Evolutionary conservation across 2,113 vertebrate species (phyloP), one percentile per base, ranked within the genome.

Genomic region (Crotalus viridis): DNA sequence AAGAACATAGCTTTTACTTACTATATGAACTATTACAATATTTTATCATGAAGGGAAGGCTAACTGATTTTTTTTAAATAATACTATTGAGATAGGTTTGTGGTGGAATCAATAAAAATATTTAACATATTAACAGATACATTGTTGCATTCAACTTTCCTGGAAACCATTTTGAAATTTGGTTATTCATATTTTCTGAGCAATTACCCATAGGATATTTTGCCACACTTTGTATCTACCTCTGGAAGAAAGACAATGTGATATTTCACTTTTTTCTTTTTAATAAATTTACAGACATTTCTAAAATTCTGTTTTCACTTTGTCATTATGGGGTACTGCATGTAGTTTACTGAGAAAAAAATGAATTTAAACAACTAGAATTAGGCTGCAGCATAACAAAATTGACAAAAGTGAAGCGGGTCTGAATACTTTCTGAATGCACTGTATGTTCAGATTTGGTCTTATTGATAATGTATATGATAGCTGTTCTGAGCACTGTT

Each of bases 111-210:
- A 52, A 89, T 61, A 56, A 52, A 93, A 52, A 61, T 55, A 2
- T 89, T 95, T 93, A 55, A 94, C 93, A 93, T 89, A 89, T 52
- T 46, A 46, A 46, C 17, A 90, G 88, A 87, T 93, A 92, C 93
- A 90, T 90, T 24, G 64, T 89, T 96, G 61, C 92, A 69, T 48
- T 69, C 93, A 74, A 69, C 89, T 88, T 85, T 93, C 57, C 88
- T 95, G 69, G 95, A 95, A 43, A 17, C 91, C 33, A 22, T 90
- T 95, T 94, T 92, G 87, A 52, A 48, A 28, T 92, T 33, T 46
- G 92, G 69, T 15, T 94, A 93, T 15, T 24, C 0, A 4, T 90
- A 6, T 9, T 93, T 95, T 81, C 59, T 91, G 43, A 57, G 88
- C 59, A 93, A 74, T 61, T 28, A 15, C 52, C 55, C 5, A 22